Evolutionary conservation across 1,140 invertebrate genomes (phyloP), one percentile per base, ranked within the genome.

Genomic region (Polypedilum vanderplanki): DNA sequence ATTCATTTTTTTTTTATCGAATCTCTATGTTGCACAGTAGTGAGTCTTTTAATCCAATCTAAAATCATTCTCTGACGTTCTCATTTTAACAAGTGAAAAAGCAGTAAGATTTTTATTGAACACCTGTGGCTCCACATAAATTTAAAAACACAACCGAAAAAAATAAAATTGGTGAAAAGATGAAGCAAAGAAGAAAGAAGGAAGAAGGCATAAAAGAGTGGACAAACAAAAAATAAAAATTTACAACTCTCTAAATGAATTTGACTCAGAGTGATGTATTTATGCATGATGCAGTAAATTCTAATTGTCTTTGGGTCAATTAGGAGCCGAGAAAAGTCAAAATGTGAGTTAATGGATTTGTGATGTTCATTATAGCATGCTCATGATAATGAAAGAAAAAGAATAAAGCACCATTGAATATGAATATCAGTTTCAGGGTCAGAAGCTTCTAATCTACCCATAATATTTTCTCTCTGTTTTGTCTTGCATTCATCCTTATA

Each of bases 41-140:
- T 57, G 46, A 12, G 46, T n/a, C 46, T 57, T 57, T 57, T 57
- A n/a, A 57, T 57, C 46, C 4, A n/a, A 57, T 46, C n/a, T n/a
- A 57, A 15, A 57, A n/a, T 12, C 46, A 57, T 57, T 15, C n/a
- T 57, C 46, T 70, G 65, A 70, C 65, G 65, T 70, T 20, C 20
- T 70, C 20, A 20, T 18, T 70, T 70, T 70, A 70, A 70, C 65
- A 70, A 70, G 65, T 70, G 65, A 70, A 70, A 18, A 18, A n/a
- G 20, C 8, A 70, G 65, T 70, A 20, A 18, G 17, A 70, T 22
- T 20, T 22, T 70, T 70, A 70, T 70, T 70, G 65, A 70, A 70
- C 65, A 70, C 65, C 65, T 70, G 65, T 70, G 65, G 65, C 65
- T 70, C 20, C 65, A 18, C 20, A 20, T 57, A 22, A 57, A 57